Evolutionary conservation across 2,888 invertebrate genomes (phyloP).

Genomic region (Toxonevra muliebris): DNA sequence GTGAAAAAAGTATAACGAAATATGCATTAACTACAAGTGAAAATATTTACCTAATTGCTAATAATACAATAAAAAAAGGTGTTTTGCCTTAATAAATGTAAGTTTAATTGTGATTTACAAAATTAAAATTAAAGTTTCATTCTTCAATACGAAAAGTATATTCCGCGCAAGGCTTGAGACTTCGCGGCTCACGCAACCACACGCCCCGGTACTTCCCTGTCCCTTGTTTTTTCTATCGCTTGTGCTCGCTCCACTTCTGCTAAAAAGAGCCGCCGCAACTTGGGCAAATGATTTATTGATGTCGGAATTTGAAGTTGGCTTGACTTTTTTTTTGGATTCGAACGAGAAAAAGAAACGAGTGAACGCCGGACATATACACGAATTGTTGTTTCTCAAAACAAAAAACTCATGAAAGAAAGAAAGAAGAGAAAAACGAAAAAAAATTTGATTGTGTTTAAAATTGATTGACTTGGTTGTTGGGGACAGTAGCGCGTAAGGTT

Average conservation of each 20-base stretch:
- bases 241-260: slow-evolving; percentile 5
- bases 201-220: slow-evolving; percentile 4
- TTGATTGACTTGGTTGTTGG: not conserved
- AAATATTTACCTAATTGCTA: slow-evolving; percentile 10
- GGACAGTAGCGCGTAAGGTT: no score
- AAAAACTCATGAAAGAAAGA: not conserved
- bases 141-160: not conserved
- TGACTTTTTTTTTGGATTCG: slow-evolving; percentile 14
- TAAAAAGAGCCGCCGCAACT: not conserved
- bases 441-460: slow-evolving; percentile 27
- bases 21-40: slow-evolving; percentile 18
- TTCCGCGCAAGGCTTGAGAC: slow-evolving; percentile 17
- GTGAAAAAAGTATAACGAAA: slow-evolving; percentile 22
- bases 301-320: slow-evolving; percentile 20
- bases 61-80: no score
- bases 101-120: no score
- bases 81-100: no score
- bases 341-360: not conserved
- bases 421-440: not conserved
- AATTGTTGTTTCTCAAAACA: not conserved
- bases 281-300: slow-evolving; percentile 24
- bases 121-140: no score
- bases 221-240: not conserved
- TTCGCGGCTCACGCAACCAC: slow-evolving; percentile 5
- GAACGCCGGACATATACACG: not conserved